phyloP scores from a whole-genome alignment of 2,113 vertebrate species.

The Balaenoptera acutorostrata region DNA sequence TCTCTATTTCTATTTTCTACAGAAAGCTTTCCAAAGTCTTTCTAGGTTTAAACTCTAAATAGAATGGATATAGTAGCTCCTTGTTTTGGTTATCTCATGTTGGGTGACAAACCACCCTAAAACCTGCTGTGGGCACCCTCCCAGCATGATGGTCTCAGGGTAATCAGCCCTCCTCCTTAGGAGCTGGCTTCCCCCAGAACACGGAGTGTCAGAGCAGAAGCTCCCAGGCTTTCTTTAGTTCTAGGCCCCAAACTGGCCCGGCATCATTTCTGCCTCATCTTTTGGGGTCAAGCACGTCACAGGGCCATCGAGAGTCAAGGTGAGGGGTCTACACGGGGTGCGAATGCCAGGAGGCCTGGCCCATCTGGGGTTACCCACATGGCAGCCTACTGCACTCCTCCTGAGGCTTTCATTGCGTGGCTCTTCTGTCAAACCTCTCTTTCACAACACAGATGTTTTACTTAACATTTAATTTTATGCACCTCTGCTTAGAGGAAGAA shows the following conservation, averaged over 20 bases:
- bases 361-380: neutral
- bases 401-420: neutral
- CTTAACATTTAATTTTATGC: neutral
- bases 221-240: neutral
- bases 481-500: neutral
- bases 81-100: neutral
- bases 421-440: neutral
- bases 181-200: neutral
- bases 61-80: neutral
- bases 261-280: neutral
- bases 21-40: neutral
- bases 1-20: neutral
- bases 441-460: neutral
- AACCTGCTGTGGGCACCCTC: neutral
- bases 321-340: neutral
- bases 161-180: neutral
- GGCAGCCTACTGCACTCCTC: neutral
- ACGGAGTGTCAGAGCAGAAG: fast-evolving
- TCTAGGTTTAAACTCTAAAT: neutral
- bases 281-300: neutral
- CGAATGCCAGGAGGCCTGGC: neutral
- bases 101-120: neutral
- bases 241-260: neutral
- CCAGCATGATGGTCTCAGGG: neutral
- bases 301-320: neutral